Conservation (phyloP, 2,888 invertebrate genomes). For the Podabrus alpinus region DNA sequence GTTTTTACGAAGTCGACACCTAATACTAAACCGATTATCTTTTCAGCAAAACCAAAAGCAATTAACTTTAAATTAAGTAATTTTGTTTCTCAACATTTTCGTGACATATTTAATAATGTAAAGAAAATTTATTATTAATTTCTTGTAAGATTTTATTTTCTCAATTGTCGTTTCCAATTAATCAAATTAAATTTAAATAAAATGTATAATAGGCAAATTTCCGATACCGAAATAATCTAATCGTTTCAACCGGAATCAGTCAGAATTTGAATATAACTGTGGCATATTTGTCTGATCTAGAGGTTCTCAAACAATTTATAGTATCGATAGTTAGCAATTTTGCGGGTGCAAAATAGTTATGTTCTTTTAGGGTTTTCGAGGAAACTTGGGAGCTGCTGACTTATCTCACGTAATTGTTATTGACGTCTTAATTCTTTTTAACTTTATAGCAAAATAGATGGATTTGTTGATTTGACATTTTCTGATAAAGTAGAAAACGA, state of each 20-base stretch:
- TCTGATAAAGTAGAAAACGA: too few species aligned
- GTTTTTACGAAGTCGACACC: background rate
- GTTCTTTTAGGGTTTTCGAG: background rate
- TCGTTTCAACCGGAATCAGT: background rate
- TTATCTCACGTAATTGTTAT: background rate
- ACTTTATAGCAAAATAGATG: background rate
- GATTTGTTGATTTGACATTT: background rate
- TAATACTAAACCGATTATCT: background rate
- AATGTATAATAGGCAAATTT: background rate
- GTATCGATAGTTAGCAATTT: too few species aligned
- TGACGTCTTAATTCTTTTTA: background rate
- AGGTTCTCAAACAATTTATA: background rate
- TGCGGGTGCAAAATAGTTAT: too few species aligned
- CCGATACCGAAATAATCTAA: background rate
- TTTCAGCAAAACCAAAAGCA: background rate
- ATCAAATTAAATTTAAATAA: background rate
- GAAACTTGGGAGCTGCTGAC: background rate
- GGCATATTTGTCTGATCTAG: background rate
- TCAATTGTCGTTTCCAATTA: background rate
- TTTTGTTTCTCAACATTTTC: background rate
- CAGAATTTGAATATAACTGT: background rate
- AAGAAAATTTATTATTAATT: background rate
- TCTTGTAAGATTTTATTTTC: background rate
- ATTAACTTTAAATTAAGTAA: constrained; percentile 7
- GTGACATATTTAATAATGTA: constrained; percentile 1